Evolutionary conservation across 2,888 invertebrate species (phyloP).

Genomic region (Aplocera efformata): DNA sequence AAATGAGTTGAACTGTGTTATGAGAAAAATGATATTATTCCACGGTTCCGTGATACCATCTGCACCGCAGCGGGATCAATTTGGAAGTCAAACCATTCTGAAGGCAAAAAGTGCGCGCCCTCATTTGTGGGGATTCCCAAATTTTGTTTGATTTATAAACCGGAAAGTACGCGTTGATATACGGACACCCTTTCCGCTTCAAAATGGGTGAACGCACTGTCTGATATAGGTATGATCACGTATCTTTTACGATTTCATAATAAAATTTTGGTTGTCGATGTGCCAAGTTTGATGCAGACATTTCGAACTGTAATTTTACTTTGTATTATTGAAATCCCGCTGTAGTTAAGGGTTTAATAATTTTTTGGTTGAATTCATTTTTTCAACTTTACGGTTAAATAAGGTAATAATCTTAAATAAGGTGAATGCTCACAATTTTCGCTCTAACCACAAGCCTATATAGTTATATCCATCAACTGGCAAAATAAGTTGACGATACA

Average conservation of each 20-base stretch:
- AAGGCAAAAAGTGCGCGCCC: conserved; percentile 13
- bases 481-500: no score
- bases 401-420: no score
- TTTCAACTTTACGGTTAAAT: no score
- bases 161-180: conserved; percentile 46
- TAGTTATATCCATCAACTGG: no score
- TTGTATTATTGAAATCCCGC: no score
- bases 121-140: conserved; percentile 35
- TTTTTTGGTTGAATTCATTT: no score
- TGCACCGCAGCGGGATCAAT: conserved; percentile 15
- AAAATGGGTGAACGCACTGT: conserved; percentile 3
- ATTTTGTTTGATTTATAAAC: conserved; percentile 45
- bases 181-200: conserved; percentile 35
- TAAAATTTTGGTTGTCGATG: conserved; percentile 6
- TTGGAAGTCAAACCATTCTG: conserved; percentile 11
- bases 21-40: background rate
- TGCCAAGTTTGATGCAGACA: no score
- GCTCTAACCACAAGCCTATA: no score
- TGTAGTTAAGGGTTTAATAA: no score
- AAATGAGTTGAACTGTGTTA: background rate
- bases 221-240: conserved; percentile 11
- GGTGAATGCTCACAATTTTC: no score
- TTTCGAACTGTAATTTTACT: no score
- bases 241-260: conserved; percentile 16
- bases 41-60: background rate